Conservation (phyloP, 2,113 vertebrate genomes). For the Callospermophilus lateralis region DNA sequence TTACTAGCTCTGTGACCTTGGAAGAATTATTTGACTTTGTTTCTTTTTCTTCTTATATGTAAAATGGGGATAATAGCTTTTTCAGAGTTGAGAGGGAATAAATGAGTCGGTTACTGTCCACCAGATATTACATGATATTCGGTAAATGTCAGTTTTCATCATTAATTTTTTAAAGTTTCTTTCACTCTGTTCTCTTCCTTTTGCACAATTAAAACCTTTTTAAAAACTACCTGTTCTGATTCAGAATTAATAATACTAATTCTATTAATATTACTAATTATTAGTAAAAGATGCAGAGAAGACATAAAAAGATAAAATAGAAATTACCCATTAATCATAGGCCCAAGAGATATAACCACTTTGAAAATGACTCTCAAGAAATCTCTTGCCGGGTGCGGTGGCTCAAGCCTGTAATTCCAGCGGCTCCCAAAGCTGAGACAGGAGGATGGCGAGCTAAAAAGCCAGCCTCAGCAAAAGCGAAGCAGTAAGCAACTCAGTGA, state of each 20-base stretch:
- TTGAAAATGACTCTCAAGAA: conserved; percentile 47
- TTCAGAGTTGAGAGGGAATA: neutral
- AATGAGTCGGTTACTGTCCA: neutral
- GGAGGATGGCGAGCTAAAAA: too few relatives aligned
- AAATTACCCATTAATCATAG: neutral
- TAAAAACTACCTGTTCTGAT: neutral
- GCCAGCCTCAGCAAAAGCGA: too few relatives aligned
- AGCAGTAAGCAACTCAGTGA: too few relatives aligned
- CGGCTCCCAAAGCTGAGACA: too few relatives aligned
- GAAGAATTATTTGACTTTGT: neutral
- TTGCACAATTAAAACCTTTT: neutral
- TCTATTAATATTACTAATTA: neutral
- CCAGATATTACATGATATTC: neutral
- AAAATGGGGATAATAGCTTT: neutral
- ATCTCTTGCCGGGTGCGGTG: neutral
- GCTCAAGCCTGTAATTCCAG: too few relatives aligned
- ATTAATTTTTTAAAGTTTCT: conserved; percentile 2
- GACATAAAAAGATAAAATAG: conserved; percentile 12
- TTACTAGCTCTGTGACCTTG: neutral
- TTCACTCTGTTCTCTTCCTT: neutral
- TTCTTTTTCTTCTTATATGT: neutral
- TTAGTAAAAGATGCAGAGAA: conserved; percentile 3
- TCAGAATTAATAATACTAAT: neutral
- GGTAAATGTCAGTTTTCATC: neutral
- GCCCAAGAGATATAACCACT: neutral